phyloP scores from a whole-genome alignment of 2,888 invertebrate genomes.

The Cataglyphis rosenhaueri region DNA sequence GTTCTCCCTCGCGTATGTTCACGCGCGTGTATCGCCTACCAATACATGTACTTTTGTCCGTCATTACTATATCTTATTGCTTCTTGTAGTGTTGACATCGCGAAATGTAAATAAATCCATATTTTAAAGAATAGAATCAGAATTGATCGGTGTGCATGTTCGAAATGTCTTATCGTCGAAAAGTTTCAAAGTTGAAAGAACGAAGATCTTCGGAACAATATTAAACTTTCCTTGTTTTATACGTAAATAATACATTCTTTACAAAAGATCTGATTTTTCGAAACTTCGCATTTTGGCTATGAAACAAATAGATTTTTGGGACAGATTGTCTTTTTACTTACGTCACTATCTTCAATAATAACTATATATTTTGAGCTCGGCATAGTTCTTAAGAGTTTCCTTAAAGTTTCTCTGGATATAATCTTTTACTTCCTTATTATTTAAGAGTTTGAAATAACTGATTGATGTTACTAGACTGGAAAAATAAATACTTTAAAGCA shows the following conservation, averaged over 20 bases:
- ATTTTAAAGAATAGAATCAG: constrained; percentile 2
- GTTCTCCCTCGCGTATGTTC: constrained; percentile 29
- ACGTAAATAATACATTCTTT: constrained; percentile 25
- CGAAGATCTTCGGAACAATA: not conserved
- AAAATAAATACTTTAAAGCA: constrained; percentile 22
- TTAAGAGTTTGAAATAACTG: constrained; percentile 35
- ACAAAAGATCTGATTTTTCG: not conserved
- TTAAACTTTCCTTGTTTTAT: not conserved
- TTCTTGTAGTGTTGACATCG: constrained; percentile 63
- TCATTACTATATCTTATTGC: constrained; percentile 18
- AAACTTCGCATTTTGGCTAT: constrained; percentile 10
- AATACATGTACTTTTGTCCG: constrained; percentile 17
- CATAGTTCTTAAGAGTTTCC: constrained; percentile 16
- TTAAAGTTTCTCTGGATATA: constrained; percentile 22
- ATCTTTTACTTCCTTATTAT: not conserved
- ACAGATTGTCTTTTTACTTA: constrained; percentile 6
- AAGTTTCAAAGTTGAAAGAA: constrained; percentile 8
- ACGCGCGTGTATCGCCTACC: constrained; percentile 30
- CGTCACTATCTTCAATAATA: constrained; percentile 1
- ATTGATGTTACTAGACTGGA: constrained; percentile 29
- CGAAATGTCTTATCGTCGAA: not conserved
- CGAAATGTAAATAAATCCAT: constrained; percentile 48
- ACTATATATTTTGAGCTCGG: not conserved
- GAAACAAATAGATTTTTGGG: constrained; percentile 30
- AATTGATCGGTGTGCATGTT: not conserved